A percentile compares a stretch with the other conserved stretches of the same genome.
Evolutionary conservation across 2,888 invertebrate species (phyloP).

Genomic region (Caenorhabditis japonica): DNA sequence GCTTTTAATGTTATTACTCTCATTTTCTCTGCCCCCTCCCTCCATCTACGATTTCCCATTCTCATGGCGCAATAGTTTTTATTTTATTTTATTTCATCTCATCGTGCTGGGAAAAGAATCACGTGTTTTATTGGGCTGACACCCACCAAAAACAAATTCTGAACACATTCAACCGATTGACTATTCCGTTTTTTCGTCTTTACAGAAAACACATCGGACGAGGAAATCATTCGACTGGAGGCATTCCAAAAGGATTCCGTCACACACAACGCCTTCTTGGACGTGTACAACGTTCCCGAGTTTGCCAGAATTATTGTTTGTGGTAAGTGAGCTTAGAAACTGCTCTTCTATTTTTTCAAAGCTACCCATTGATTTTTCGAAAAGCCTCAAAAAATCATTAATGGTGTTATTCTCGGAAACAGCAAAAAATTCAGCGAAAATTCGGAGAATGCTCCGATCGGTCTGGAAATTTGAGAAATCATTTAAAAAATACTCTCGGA

Average conservation of each 20-base stretch:
- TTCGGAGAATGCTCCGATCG: too few relatives aligned
- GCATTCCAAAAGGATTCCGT: constrained; percentile 53
- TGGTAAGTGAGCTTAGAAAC: too few relatives aligned
- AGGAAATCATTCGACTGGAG: constrained; percentile 64
- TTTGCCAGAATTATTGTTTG: constrained; percentile 70
- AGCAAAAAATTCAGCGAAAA: too few relatives aligned
- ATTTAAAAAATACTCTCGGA: too few relatives aligned
- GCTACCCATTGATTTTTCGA: not conserved
- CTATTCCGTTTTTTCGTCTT: constrained; percentile 10
- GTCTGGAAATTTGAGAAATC: too few relatives aligned
- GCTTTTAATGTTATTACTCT: constrained; percentile 6
- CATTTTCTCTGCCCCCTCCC: constrained; percentile 4
- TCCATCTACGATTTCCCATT: not conserved
- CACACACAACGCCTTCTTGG: constrained; percentile 68
- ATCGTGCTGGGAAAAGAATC: constrained; percentile 21
- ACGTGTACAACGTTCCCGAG: constrained; percentile 74
- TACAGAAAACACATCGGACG: constrained; percentile 65
- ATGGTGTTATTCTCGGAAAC: too few relatives aligned
- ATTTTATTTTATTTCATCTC: constrained; percentile 8
- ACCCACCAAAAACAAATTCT: constrained; percentile 15
- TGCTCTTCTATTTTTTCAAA: too few relatives aligned
- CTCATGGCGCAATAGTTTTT: too few relatives aligned
- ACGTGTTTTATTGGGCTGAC: constrained; percentile 4
- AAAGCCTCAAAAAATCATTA: too few relatives aligned
- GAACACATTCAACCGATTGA: not conserved